Base-by-base conservation (phyloP, 1,140 invertebrate species). In the Phthorimaea operculella region DNA sequence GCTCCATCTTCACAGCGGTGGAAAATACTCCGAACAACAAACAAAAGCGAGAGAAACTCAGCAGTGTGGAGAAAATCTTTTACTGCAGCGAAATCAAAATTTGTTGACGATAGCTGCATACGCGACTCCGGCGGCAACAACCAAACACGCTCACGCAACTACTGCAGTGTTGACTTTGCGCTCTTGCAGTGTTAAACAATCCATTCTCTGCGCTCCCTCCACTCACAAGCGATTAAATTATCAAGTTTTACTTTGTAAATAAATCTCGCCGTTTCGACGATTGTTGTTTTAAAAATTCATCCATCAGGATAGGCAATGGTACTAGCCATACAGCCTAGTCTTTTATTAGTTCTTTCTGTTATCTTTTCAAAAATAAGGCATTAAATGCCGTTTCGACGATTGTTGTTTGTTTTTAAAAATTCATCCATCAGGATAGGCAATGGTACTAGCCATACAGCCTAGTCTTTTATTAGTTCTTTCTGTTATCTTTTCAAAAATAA, bases 1-100 rank as follows among this genome's bases (percentile, higher is more conserved):
- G 89, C 72, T 93, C 90, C 80, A 84, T 84, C 51, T 47, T 47
- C 4, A 47, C 2, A 28, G 2, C 21, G 21, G 21, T 28, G 36
- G 11, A 47, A 9, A 15, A 47, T 47, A 15, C 15, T 45, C 8
- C 10, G 6, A 16, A 47, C 16, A 16, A 47, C n/a, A 47, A 47
- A 47, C 16, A 39, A 39, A 4, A 2, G 21, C 21, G 21, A 28
- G 21, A 28, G 21, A 28, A 28, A 28, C 2, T 28, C 21, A 28
- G 21, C 6, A 28, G 11, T 42, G 39, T n/a, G 39, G 44, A 47
- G 44, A 47, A 47, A 47, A 47, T 47, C 11, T 47, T 5, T 47
- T 17, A 47, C 14, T 47, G 44, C 16, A 47, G 44, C 36, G 44
- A 47, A 47, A 47, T 39, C 3, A 9, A 39, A 39, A 39, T 39